Evolutionary conservation across 2,113 vertebrate species (phyloP).

Genomic region (Catharus minimus): DNA sequence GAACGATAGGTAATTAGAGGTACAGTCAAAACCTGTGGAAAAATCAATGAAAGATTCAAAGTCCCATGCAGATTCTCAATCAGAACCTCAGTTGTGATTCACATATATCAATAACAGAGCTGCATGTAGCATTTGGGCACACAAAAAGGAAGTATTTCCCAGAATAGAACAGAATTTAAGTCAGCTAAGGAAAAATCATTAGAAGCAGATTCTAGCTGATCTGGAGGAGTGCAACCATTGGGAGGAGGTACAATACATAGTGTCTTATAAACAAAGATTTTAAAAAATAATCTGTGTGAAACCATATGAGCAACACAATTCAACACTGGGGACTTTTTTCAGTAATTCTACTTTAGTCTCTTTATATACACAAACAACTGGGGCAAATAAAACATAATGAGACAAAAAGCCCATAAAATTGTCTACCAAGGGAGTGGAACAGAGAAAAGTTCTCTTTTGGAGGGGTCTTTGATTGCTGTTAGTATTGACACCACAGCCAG

Average conservation of each 20-base stretch:
- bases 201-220: neutral
- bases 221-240: neutral
- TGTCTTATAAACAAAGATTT: neutral
- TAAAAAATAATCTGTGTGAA: neutral
- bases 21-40: neutral
- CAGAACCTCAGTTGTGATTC: neutral
- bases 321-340: neutral
- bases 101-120: neutral
- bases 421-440: neutral
- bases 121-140: neutral
- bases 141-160: neutral
- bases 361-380: conserved; percentile 13
- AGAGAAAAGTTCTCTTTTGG: neutral
- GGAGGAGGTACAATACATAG: neutral
- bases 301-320: neutral
- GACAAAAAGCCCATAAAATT: conserved; percentile 19
- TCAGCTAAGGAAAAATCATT: neutral
- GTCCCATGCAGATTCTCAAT: neutral
- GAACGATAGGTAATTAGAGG: neutral
- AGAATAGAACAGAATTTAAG: neutral
- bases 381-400: neutral
- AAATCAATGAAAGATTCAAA: conserved; percentile 23
- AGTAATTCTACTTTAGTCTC: conserved; percentile 18
- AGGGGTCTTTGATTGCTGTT: neutral
- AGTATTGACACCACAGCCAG: neutral